These are phyloP conservation scores for Aspidiotus destructor DNA, from an alignment of 2,888 invertebrate species.

Conservation along the genomic window DNA sequence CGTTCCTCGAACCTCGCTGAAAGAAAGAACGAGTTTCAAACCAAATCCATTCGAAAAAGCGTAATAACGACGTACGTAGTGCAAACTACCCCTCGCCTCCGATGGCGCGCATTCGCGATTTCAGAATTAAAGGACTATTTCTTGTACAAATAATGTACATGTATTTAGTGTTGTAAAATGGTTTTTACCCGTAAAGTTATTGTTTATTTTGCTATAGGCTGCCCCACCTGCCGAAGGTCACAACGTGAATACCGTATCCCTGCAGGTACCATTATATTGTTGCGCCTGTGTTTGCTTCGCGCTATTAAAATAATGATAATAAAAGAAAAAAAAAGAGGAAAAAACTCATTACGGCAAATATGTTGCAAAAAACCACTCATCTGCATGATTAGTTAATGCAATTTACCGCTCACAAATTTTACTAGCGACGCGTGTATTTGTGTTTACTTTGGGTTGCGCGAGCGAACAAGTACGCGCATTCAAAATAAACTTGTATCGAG, in stretches of 20 bases:
- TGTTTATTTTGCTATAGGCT: constrained; percentile 32
- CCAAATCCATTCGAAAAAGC: too few species aligned
- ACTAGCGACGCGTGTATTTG: too few species aligned
- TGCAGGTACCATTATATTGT: constrained; percentile 28
- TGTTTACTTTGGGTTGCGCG: too few species aligned
- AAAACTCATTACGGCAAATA: background rate
- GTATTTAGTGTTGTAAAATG: background rate
- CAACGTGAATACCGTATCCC: constrained; percentile 29
- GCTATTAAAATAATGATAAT: background rate
- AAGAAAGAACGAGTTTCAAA: too few species aligned
- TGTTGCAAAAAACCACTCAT: background rate
- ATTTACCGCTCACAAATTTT: too few species aligned
- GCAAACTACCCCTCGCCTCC: background rate
- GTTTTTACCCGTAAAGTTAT: background rate
- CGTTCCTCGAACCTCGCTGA: too few species aligned
- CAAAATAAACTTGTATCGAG: too few species aligned
- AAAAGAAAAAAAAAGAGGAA: too few species aligned
- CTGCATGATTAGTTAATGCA: too few species aligned
- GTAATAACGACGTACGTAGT: too few species aligned
- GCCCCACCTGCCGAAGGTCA: constrained; percentile 28
- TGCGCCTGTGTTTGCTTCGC: constrained; percentile 14
- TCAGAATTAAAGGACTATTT: too few species aligned
- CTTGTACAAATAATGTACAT: background rate
- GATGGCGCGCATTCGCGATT: background rate
- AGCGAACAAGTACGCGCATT: too few species aligned